Base-by-base conservation (phyloP, 37 sponge, comb jelly and placozoan species). In the Oscarella lobularis region DNA sequence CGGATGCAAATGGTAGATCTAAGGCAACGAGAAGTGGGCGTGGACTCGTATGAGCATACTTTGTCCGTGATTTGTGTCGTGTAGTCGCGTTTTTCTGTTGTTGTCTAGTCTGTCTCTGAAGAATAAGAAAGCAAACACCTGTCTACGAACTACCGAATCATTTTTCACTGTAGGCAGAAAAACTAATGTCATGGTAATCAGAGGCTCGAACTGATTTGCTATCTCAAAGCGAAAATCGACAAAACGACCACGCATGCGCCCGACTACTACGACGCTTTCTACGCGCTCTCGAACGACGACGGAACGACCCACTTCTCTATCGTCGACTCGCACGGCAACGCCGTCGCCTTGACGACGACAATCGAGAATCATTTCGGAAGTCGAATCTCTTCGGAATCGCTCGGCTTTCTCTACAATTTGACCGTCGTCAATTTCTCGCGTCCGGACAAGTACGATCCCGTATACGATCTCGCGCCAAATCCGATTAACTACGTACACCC, bases 401-500 rank as follows among this genome's bases (percentile, higher is more conserved):
- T 41, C 73, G 95, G 95, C 0, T 75, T 94, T 9, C 85, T 94
- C 29, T 87, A 85, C 48, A 94, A 94, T 60, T 72, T 90, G 80
- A 86, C 87, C 68, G 90, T 94, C 88, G 86, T 79, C 39, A 88
- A 94, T 70, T 94, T 94, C 67, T 84, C 85, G 35, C 67, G 78
- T 29, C 95, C 95, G 9, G 68, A 65, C 33, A 48, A 73, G 33
- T 32, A 36, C 2, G 72, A 60, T 60, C n/a, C n/a, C n/a, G 37
- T 66, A 0, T 40, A 37, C 48, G 38, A 41, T 31, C 76, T 84
- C 0, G 76, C 77, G 0, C 85, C 81, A 0, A 41, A 79, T 1
- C 73, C 66, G 2, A 20, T 74, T 37, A 94, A 94, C 78, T 94
- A 79, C 81, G 81, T 94, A 4, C 67, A 76, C 31, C 92, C 91